phyloP scores from a whole-genome alignment of 2,888 invertebrate species.

The Herminia tarsipennalis region DNA sequence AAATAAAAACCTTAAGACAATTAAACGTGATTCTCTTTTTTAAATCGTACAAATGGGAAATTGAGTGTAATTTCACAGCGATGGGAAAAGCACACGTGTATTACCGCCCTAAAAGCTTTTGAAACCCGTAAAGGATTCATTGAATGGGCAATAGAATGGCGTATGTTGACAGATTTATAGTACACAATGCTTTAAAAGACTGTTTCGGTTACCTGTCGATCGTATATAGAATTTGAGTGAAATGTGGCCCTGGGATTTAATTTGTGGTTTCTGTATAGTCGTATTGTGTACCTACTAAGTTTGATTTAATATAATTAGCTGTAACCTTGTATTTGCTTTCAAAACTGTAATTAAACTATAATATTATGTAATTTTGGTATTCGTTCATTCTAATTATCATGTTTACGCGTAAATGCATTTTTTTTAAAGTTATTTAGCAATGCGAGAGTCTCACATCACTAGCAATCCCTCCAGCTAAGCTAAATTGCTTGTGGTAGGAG shows the following conservation, averaged over 20 bases:
- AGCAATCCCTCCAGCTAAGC: too few species aligned
- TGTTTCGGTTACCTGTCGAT: slow-evolving; percentile 33
- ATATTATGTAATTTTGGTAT: too few species aligned
- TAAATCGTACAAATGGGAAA: neutral
- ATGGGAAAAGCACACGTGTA: too few species aligned
- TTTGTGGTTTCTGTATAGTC: slow-evolving; percentile 25
- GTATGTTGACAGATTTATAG: slow-evolving; percentile 43
- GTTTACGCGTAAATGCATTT: too few species aligned
- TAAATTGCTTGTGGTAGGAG: too few species aligned
- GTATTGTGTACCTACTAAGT: neutral
- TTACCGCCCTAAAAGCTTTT: slow-evolving; percentile 32
- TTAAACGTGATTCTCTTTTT: neutral
- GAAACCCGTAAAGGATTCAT: slow-evolving; percentile 29
- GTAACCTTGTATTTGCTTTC: too few species aligned
- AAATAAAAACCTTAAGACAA: neutral
- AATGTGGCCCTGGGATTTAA: slow-evolving; percentile 35
- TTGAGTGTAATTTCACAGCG: neutral
- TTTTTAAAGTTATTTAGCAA: too few species aligned
- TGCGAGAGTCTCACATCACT: too few species aligned
- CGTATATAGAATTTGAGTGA: slow-evolving; percentile 5
- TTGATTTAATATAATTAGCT: neutral
- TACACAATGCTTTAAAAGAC: slow-evolving; percentile 32
- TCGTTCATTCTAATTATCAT: too few species aligned
- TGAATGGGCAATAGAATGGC: slow-evolving; percentile 43
- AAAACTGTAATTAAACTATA: too few species aligned